Evolutionary conservation across 2,888 invertebrate genomes (phyloP), one percentile per base, ranked within the genome.

Genomic region (Rutpela maculata): DNA sequence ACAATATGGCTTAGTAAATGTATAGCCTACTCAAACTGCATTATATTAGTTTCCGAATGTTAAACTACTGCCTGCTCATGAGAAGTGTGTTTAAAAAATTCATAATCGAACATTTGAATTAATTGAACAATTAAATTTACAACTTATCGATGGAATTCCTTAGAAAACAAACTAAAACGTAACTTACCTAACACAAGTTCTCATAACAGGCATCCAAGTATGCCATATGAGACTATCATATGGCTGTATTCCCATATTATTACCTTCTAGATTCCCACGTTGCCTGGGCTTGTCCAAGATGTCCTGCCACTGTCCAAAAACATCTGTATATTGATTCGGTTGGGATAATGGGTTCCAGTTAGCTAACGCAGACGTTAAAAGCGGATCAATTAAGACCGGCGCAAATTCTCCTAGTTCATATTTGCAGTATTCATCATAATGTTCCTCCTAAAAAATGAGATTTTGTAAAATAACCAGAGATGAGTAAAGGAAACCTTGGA

Each of bases 141-240:
- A 31, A 70, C 65, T 68, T 72, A 78, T 74, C 60, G 69, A 50
- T 19, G 19, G 69, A 68, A 60, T 78, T 74, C 77, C 67, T 26
- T 79, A 79, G 75, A 80, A 70, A 77, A 80, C 70, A 84, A 81
- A 77, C 78, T 77, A 82, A 81, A 80, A 81, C 81, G 81, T 79
- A 84, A 93, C 93, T 92, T 89, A 95, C 95, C 93, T 92, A 81
- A 95, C 92, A 60, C 95, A 94, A 57, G 92, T 91, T 84, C 95
- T 92, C 78, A 98, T 91, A 77, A 93, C 92, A n/a, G 97, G 97
- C 91, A 98, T 94, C 94, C 97, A 97, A 78, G 95, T 94, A 87
- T 97, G 96, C 97, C 98, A 98, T 82, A 98, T 90, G 76, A 98
- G 91, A 84, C 94, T 93, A 89, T 96, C 95, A 87, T 95, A 97